These are phyloP conservation scores for Paracanthobrama guichenoti DNA, from an alignment of 2,113 vertebrate species.

Conservation along the genomic window DNA sequence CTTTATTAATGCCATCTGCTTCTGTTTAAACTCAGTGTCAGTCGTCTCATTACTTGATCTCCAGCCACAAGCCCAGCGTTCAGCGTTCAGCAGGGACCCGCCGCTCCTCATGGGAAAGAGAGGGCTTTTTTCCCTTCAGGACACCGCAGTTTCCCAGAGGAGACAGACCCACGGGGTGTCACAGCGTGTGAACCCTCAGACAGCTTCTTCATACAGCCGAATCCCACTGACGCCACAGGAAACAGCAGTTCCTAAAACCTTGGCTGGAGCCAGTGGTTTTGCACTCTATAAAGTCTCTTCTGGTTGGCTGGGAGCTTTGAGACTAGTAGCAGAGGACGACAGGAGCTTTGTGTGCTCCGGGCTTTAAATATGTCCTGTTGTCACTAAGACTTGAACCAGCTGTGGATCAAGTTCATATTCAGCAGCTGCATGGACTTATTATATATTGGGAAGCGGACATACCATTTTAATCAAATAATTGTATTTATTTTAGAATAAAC, in stretches of 20 bases:
- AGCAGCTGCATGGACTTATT: neutral
- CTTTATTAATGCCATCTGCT: constrained; percentile 77
- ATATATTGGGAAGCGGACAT: neutral
- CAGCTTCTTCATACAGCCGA: constrained; percentile 58
- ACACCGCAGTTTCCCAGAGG: constrained; percentile 59
- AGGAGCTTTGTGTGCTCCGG: neutral
- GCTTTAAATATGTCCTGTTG: neutral
- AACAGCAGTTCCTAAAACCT: constrained; percentile 61
- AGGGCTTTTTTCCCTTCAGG: constrained; percentile 48
- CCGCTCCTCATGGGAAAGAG: constrained; percentile 65
- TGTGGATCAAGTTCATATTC: neutral
- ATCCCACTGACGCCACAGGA: constrained; percentile 57
- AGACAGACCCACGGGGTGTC: constrained; percentile 42
- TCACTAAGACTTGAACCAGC: neutral
- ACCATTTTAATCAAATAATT: neutral
- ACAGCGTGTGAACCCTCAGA: constrained; percentile 54
- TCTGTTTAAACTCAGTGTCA: constrained; percentile 67
- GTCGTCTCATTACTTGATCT: constrained; percentile 64
- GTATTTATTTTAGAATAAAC: neutral
- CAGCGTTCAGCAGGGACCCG: constrained; percentile 59
- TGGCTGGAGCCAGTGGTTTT: constrained; percentile 69
- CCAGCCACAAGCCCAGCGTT: constrained; percentile 60
- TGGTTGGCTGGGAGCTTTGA: neutral
- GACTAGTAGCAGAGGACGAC: neutral
- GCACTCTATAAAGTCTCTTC: constrained; percentile 70